phyloP scores from a whole-genome alignment of 2,888 invertebrate genomes.

The Laothoe populi region DNA sequence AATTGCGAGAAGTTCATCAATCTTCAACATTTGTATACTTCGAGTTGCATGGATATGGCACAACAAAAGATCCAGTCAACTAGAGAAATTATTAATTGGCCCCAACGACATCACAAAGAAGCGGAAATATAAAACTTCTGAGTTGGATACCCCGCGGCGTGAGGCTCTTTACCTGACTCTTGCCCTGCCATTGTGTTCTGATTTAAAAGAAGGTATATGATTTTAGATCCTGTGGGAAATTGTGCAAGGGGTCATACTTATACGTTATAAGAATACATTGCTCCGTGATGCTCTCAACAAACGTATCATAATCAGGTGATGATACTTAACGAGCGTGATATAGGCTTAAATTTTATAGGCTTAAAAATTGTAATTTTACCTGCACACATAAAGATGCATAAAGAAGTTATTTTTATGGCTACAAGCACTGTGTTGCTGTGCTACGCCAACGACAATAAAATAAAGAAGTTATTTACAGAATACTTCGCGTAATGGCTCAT shows the following conservation, averaged over 20 bases:
- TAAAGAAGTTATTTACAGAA: slow-evolving; percentile 21
- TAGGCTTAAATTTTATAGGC: slow-evolving; percentile 52
- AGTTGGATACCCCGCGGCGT: slow-evolving; percentile 73
- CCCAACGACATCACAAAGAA: slow-evolving; percentile 77
- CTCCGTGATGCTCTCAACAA: slow-evolving; percentile 54
- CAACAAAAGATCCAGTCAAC: slow-evolving; percentile 82
- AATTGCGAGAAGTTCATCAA: slow-evolving; percentile 81
- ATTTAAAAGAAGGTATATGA: slow-evolving; percentile 77
- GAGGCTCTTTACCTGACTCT: slow-evolving; percentile 83
- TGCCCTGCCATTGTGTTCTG: slow-evolving; percentile 77
- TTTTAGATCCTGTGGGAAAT: slow-evolving; percentile 81
- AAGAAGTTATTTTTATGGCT: no score
- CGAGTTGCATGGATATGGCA: slow-evolving; percentile 59
- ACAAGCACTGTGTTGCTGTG: no score
- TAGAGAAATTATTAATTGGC: slow-evolving; percentile 83
- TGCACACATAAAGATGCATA: slow-evolving; percentile 28
- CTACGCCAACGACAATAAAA: no score
- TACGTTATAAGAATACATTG: slow-evolving; percentile 57
- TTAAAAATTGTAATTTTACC: slow-evolving; percentile 55
- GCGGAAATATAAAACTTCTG: slow-evolving; percentile 84
- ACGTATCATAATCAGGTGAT: slow-evolving; percentile 60
- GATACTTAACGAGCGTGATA: slow-evolving; percentile 56
- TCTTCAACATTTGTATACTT: slow-evolving; percentile 74
- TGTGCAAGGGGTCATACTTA: slow-evolving; percentile 70
- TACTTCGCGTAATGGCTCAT: not conserved